Percentiles rank a stretch among this genome's conserved stretches.
These are phyloP conservation scores for Chironomus tepperi DNA, from an alignment of 1,140 invertebrate genomes.

Conservation along the genomic window DNA sequence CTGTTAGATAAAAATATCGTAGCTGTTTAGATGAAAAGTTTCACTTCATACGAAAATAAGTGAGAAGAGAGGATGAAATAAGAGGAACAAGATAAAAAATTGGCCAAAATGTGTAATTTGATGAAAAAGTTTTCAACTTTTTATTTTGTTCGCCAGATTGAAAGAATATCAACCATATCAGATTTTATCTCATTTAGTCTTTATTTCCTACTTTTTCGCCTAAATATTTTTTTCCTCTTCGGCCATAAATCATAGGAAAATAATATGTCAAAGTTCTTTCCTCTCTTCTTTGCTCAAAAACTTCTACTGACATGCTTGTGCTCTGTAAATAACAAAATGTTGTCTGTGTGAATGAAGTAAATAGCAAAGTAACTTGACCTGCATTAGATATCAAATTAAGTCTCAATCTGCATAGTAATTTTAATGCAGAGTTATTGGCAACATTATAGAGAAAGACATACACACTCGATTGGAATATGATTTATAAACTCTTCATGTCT, in stretches of 20 bases:
- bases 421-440: background rate
- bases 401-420: conserved; percentile 1
- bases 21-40: background rate
- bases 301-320: background rate
- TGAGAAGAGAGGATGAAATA: too few species aligned
- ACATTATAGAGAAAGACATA: background rate
- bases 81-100: background rate
- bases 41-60: background rate
- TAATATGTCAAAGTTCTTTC: conserved; percentile 19
- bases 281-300: background rate
- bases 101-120: background rate
- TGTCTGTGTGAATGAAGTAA: background rate
- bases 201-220: background rate
- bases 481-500: background rate
- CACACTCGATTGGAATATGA: background rate
- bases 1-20: too few species aligned
- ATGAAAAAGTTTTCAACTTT: background rate
- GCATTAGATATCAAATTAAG: conserved; percentile 13
- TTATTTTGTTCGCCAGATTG: background rate
- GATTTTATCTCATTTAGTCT: background rate
- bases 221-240: background rate
- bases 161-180: background rate
- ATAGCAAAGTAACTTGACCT: background rate
- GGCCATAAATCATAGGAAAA: conserved; percentile 19
- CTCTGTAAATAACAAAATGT: background rate